Base-by-base conservation (phyloP, 2,888 invertebrate genomes). In the Rhagium mordax region DNA sequence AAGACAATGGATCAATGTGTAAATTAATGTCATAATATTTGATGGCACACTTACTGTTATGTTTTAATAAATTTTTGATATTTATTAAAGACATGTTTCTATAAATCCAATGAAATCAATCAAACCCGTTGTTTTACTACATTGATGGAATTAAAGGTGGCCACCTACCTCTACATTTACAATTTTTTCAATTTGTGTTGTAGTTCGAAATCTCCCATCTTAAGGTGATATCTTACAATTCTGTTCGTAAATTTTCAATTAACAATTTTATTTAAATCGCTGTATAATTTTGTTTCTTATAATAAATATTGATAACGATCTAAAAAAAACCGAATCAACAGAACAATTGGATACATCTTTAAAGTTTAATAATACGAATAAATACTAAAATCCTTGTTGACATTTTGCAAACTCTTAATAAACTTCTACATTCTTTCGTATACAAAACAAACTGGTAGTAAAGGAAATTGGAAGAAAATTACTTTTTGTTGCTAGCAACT, bases 361-460 rank as follows among this genome's bases (percentile, higher is more conserved):
- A 41, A 41, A 41, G 41, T 41, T 41, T 41, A 41, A 5, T 13
- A n/a, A 41, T n/a, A n/a, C 4, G 4, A n/a, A 41, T 41, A 33
- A 29, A 59, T 33, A 18, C 15, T 15, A 8, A 59, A 59, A 59
- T 33, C 33, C 18, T 15, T 4, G 18, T 29, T 10, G 24, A 16
- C 33, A 33, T 18, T 59, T 59, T 59, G 20, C 59, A 16, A 59
- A 59, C 59, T 59, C 20, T 10, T 18, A 13, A 13, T 29, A 29
- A 29, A 59, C 21, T 27, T 24, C 27, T 15, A 41, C 41, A 5
- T n/a, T 21, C 24, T 55, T 13, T 6, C 1, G 21, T 18, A 16
- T 18, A 59, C 13, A 59, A 33, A 18, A 18, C 18, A 59, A 59
- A 59, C 59, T 18, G 59, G 59, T 33, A 33, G 59, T 33, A 59